Base-by-base conservation (phyloP, 2,797 vertebrate species). In the Sphenopsis melanotis region DNA sequence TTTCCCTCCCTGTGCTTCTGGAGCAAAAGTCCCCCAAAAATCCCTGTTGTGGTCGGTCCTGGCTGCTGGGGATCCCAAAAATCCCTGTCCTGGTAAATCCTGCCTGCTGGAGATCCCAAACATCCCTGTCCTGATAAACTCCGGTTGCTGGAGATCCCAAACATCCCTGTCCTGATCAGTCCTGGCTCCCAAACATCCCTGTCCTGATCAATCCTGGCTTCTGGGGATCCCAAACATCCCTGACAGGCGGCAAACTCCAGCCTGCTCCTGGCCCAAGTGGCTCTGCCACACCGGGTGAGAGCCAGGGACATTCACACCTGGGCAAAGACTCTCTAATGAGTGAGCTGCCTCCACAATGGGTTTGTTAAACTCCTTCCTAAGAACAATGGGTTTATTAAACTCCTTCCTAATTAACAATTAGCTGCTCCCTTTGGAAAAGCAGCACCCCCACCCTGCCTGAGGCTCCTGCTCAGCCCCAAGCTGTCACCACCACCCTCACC, bases 11-110 rank as follows among this genome's bases (percentile, higher is more conserved):
- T n/a, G 66, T 12, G 66, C 15, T 61, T 53, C 42, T n/a, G 79
- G 29, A 46, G 47, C 19, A 46, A 12, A 23, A 15, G 2, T 22
- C 6, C 22, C 47, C 26, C 47, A 32, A n/a, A 70, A 12, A 59
- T 27, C 41, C 24, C 75, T 20, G 21, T 13, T 0, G 3, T 26
- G 39, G 0, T 55, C 7, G 9, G 0, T 13, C 17, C 61, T 65
- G 61, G 22, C 4, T 60, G 6, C 18, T 32, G 14, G 4, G 8
- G 24, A 19, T 34, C 11, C 32, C 37, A 41, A 29, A 63, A 0
- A 29, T 29, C 46, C 30, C 46, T 22, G 36, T 24, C 1, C 2
- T 8, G 27, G 1, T 24, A 23, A 46, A 4, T 9, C 22, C 63
- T 26, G 50, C 7, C 11, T 50, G 4, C 4, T 50, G 24, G 16